Percentiles rank a stretch among this genome's conserved stretches.
These are phyloP conservation scores for Eulemur mongoz DNA, from an alignment of 2,797 vertebrate species.

Conservation along the genomic window DNA sequence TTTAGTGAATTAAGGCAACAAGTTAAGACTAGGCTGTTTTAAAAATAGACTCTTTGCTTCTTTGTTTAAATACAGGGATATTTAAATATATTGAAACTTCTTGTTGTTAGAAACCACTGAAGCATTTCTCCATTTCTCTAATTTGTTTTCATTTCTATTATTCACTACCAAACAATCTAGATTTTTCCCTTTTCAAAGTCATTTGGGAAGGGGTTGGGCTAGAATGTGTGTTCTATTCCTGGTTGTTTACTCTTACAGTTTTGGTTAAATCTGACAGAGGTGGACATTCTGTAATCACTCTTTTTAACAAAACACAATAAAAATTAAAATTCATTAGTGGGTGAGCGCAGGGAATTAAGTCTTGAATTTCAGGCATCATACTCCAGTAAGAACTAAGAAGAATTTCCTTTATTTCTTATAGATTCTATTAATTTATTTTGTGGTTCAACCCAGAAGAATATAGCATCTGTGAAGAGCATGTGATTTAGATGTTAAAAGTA, in stretches of 20 bases:
- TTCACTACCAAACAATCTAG: not conserved
- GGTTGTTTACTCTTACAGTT: not conserved
- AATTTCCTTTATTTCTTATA: not conserved
- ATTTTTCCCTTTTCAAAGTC: slow-evolving; percentile 26
- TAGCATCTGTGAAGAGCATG: not conserved
- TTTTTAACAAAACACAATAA: slow-evolving; percentile 2
- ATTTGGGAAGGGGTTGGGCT: not conserved
- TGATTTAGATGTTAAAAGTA: not conserved
- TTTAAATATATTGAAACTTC: slow-evolving; percentile 16
- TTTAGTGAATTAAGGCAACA: not conserved
- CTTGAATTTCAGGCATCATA: not conserved
- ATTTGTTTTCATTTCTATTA: not conserved
- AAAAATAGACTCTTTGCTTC: slow-evolving; percentile 35
- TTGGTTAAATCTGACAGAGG: not conserved
- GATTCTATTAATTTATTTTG: slow-evolving; percentile 62
- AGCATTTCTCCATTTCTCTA: slow-evolving; percentile 35
- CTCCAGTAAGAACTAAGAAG: not conserved
- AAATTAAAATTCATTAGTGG: slow-evolving; percentile 24
- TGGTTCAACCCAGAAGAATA: not conserved
- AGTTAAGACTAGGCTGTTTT: not conserved
- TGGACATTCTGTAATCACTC: not conserved
- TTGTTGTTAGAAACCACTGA: not conserved
- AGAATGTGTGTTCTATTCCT: not conserved
- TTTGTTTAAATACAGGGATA: slow-evolving; percentile 54
- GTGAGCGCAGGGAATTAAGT: not conserved